phyloP scores from a whole-genome alignment of 2,113 vertebrate genomes.

The Lophochroa leadbeateri region DNA sequence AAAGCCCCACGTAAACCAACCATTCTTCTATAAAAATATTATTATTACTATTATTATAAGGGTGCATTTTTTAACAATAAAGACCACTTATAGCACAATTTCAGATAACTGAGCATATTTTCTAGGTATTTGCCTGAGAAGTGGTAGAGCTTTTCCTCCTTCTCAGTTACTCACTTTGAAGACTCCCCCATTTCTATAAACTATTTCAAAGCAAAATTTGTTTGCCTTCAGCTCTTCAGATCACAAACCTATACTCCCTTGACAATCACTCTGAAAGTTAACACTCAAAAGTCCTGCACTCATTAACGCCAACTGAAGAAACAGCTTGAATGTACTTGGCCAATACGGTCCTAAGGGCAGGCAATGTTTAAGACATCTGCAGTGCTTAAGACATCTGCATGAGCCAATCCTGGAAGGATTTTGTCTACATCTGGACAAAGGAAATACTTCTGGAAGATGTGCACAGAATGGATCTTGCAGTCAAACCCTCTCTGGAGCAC shows the following conservation, averaged over 20 bases:
- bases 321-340: neutral
- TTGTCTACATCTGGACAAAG: neutral
- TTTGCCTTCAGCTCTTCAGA: neutral
- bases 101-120: neutral
- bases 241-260: neutral
- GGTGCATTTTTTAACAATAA: neutral
- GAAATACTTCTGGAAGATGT: neutral
- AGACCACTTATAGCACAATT: neutral
- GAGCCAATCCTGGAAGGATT: neutral
- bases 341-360: neutral
- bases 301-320: neutral
- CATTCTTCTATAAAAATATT: neutral
- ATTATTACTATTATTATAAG: neutral
- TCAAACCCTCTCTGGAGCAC: neutral
- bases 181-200: neutral
- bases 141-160: neutral
- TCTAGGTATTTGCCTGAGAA: neutral
- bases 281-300: neutral
- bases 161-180: neutral
- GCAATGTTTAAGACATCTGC: neutral
- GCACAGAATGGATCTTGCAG: neutral
- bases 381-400: neutral
- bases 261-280: neutral
- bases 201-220: neutral
- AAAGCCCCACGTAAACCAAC: neutral